Evolutionary conservation across 2,888 invertebrate species (phyloP), one percentile per base, ranked within the genome.

Genomic region (Rhagophthalmus giganteus): DNA sequence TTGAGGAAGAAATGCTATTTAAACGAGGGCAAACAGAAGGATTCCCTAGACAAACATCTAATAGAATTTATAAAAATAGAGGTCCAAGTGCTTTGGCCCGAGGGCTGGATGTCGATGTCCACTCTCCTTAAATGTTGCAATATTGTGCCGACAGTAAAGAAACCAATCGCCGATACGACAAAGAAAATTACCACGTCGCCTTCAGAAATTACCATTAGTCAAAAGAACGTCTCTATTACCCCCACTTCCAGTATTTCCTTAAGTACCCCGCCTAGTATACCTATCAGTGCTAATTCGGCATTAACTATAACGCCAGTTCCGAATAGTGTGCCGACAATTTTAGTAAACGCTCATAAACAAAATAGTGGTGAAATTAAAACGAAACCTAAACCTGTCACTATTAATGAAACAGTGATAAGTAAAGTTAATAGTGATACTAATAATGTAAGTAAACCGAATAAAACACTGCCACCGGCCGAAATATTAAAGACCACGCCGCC

Each of bases 21-120:
- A 16, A 58, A 71, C 28, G 74, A 75, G 60, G 72, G 73, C 14
- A 72, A 68, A 54, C 63, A 65, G 20, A 80, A 79, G 58, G 78
- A 80, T 56, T 70, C 72, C 1, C 64, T 79, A 16, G 79, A 80
- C 56, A 73, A 74, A 35, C 76, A 77, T 55, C 71, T 80, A 35
- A 73, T 67, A 27, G 68, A 71, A 8, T 81, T 76, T 66, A 62
- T 80, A 37, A 76, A 75, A 57, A 71, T 71, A 1, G 75, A 77
- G 41, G 71, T 81, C 6, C 70, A 78, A 8, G 70, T 75, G 7
- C 61, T 81, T 2, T 81, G 81, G 81, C 80, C 80, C 1, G 75
- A 74, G 16, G 79, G 79, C 41, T 81, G 81, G 81, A 79, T 81
- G 77, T 76, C 72, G 2, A 62, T 73, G 62, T 63, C 65, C 8